Base-by-base conservation (phyloP, 2,888 invertebrate genomes). In the Drosophila borborema region DNA sequence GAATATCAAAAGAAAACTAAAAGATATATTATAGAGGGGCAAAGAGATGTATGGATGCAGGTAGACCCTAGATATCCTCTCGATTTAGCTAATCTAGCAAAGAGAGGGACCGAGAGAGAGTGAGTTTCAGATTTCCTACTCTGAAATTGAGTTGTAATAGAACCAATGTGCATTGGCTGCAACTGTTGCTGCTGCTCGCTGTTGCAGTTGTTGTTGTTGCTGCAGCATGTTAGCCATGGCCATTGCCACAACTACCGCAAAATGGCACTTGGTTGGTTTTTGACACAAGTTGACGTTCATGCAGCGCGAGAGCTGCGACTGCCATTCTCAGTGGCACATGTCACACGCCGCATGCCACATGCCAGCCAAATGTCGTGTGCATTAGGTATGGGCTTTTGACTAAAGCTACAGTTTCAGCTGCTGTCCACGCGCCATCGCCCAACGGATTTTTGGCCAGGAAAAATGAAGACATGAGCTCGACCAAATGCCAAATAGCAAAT, bases 211-310 rank as follows among this genome's bases (percentile, higher is more conserved):
- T 12, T 51, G 34, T 4, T 34, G 63, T 23, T 31, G 41, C 49
- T 64, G 60, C 43, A 67, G 16, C 46, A 34, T 18, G 72, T 73
- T 81, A 66, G 77, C 74, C 77, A 81, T 73, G 73, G 81, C 59
- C 81, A 66, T 58, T 78, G 78, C 74, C 80, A 69, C 83, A 87
- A 74, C 71, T 78, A 72, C 89, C 88, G 64, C 86, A 88, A 79
- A 86, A 79, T 89, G 84, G 86, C 89, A 85, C 79, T 86, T 85
- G 84, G 74, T 72, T 68, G 82, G 85, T 84, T 82, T 82, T 87
- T 87, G 82, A 86, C 87, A 82, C 73, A 82, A 86, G 70, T 68
- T 70, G 74, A 69, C 51, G 82, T 66, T 70, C 75, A 43, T 71
- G 74, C 67, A 72, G 54, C 36, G 67, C 65, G 53, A 65, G 65